phyloP scores from a whole-genome alignment of 2,888 invertebrate species.

The Temnothorax ravouxi region DNA sequence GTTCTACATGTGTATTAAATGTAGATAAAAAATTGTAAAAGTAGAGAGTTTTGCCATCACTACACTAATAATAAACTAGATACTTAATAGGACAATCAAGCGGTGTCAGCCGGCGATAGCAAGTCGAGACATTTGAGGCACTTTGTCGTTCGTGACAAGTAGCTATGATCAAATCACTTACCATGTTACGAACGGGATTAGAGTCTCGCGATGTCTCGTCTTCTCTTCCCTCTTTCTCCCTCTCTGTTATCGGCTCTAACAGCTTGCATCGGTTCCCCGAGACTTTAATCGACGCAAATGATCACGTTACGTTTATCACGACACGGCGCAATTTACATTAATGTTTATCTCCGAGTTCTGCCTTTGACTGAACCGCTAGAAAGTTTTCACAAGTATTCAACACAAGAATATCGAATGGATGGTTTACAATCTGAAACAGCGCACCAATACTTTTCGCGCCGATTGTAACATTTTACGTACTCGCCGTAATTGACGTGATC shows the following conservation, averaged over 20 bases:
- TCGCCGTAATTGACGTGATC: constrained; percentile 11
- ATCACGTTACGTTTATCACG: constrained; percentile 34
- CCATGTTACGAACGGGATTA: constrained; percentile 36
- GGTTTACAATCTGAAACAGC: neutral
- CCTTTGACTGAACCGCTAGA: constrained; percentile 17
- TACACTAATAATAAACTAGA: neutral
- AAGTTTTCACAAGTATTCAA: neutral
- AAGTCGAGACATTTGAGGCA: constrained; percentile 35
- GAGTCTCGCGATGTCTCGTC: constrained; percentile 24
- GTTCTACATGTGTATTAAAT: neutral
- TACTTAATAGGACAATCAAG: constrained; percentile 7
- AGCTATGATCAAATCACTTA: constrained; percentile 55
- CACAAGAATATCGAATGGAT: neutral
- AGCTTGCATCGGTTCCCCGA: neutral
- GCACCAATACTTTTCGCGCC: neutral
- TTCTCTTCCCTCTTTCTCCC: neutral
- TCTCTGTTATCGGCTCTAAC: neutral
- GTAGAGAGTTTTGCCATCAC: neutral
- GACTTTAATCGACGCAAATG: constrained; percentile 30
- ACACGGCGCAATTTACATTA: constrained; percentile 27
- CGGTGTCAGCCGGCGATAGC: constrained; percentile 43
- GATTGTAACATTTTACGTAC: constrained; percentile 1
- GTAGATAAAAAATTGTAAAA: neutral
- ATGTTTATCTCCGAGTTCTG: constrained; percentile 17
- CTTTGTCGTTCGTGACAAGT: constrained; percentile 40